Percentiles rank a stretch among this genome's conserved stretches.
phyloP scores from a whole-genome alignment of 2,888 invertebrate species.

The Diogma glabrata region DNA sequence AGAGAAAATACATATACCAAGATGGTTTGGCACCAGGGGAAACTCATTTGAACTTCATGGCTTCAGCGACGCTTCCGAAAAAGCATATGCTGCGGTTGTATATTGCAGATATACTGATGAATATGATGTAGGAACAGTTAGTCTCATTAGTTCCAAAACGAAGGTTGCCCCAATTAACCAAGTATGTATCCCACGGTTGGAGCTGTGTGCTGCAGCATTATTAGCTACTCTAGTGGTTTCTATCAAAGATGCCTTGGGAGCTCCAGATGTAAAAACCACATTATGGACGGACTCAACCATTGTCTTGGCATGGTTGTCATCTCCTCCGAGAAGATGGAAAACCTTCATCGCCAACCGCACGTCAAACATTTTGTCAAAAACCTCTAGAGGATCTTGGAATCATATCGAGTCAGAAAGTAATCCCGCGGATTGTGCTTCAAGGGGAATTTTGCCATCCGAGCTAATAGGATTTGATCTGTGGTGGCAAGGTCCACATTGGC shows the following conservation, averaged over 20 bases:
- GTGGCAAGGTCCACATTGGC: background rate
- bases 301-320: background rate
- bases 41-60: background rate
- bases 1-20: background rate
- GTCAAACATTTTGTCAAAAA: background rate
- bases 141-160: no score
- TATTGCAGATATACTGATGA: background rate
- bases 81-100: background rate
- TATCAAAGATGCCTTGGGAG: no score
- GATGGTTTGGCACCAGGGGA: background rate
- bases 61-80: background rate
- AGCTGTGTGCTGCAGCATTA: background rate
- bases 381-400: background rate
- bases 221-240: background rate
- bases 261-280: no score
- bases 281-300: no score
- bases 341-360: background rate
- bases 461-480: no score
- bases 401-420: background rate
- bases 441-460: background rate
- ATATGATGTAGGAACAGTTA: no score
- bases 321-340: background rate
- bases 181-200: background rate
- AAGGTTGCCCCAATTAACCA: no score
- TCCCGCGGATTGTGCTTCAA: background rate